Base-by-base conservation (phyloP, 2,797 vertebrate genomes). In the Choloepus didactylus region DNA sequence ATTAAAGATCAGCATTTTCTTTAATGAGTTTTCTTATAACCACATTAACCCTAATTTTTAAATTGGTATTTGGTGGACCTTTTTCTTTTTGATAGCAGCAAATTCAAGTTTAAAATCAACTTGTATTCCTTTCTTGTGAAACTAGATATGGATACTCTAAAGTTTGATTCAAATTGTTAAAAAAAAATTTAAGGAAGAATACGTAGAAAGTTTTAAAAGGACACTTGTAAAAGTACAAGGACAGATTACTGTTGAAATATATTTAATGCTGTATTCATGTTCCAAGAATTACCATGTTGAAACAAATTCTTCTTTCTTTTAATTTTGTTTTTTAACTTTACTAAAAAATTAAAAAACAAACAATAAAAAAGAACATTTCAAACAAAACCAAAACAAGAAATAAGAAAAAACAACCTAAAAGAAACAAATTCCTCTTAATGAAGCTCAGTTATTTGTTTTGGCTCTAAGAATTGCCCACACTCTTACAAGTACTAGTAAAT, bases 1-100 rank as follows among this genome's bases (percentile, higher is more conserved):
- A 89, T 88, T 89, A 93, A 95, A 89, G 35, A 46, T 51, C 7
- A 67, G 2, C 27, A 19, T 82, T 93, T 89, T 25, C 19, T 46
- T 86, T 62, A 62, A 73, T 86, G 80, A 77, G 14, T 60, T 91
- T 81, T 93, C 23, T 23, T 89, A 60, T 64, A 54, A 85, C 29
- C 56, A 38, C 56, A 81, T 66, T 66, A 91, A 62, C 14, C 27
- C 51, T 87, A n/a, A 23, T 81, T 19, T 79, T 81, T 76, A 88
- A 87, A 70, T 84, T 75, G 51, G 6, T 88, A 1, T 75, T 87
- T 12, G 64, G 19, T 91, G n/a, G 60, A 44, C 38, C 44, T 66
- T 93, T 90, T 94, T 76, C 19, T 76, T 14, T 56, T 62, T 88
- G 44, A 80, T 64, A 49, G n/a, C 19, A 35, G 23, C 18, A 93